A percentile compares a stretch with the other conserved stretches of the same genome.
Conservation (phyloP, 2,113 vertebrate species). For the Tragelaphus buxtoni region DNA sequence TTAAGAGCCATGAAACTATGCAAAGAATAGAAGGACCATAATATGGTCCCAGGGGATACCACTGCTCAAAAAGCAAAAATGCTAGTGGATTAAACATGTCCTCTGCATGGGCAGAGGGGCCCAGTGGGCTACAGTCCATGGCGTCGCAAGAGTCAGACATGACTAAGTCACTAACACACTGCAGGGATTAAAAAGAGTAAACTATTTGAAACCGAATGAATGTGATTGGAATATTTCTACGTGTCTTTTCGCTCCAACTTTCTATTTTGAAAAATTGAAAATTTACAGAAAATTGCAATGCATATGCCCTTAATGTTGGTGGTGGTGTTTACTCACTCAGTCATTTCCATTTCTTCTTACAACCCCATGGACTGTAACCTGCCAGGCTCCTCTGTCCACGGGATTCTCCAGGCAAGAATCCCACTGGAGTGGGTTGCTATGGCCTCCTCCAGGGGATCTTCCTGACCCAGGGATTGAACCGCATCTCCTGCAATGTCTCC, state of each 20-base stretch:
- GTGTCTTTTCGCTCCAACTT: neutral
- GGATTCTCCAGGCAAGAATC: neutral
- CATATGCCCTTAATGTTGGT: neutral
- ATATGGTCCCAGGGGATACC: neutral
- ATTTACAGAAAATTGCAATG: neutral
- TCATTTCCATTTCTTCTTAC: neutral
- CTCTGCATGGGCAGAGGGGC: neutral
- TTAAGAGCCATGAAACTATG: neutral
- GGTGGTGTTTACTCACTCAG: neutral
- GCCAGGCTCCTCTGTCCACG: neutral
- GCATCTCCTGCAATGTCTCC: neutral
- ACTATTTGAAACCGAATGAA: neutral
- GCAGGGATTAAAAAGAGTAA: neutral
- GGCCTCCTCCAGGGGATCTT: neutral
- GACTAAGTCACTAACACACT: neutral
- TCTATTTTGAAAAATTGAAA: neutral
- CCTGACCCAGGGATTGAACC: neutral
- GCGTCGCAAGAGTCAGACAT: neutral
- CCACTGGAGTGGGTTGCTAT: neutral
- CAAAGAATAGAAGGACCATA: neutral
- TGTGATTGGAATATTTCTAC: neutral
- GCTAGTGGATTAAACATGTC: neutral
- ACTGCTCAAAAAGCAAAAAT: neutral
- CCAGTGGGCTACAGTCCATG: neutral
- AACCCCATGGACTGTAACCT: neutral